Evolutionary conservation across 2,797 vertebrate species (phyloP).

Genomic region (Simalia tracyae): DNA sequence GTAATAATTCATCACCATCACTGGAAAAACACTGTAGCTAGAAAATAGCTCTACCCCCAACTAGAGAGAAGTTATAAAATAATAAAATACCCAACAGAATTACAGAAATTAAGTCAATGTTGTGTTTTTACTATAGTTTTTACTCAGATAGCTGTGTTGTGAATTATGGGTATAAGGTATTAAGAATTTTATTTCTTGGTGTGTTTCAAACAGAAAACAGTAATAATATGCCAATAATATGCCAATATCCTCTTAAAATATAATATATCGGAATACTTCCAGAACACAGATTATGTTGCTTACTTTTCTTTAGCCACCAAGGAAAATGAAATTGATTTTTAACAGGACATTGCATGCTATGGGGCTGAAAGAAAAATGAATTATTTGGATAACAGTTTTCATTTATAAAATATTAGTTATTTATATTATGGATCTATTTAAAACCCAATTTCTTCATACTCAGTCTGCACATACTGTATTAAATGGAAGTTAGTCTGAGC

Average conservation of each 20-base stretch:
- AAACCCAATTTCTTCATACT: not conserved
- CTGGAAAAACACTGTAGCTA: too few species aligned
- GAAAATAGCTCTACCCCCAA: too few species aligned
- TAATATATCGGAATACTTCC: not conserved
- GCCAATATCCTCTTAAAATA: not conserved
- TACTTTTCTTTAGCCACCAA: conserved; percentile 23
- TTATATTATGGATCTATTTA: conserved; percentile 14
- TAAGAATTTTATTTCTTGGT: conserved; percentile 20
- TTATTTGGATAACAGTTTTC: not conserved
- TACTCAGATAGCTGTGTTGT: not conserved
- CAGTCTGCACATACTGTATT: not conserved
- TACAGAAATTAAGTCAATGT: not conserved
- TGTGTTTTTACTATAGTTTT: conserved; percentile 16
- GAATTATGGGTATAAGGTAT: conserved; percentile 25
- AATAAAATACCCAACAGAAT: not conserved
- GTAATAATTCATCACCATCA: too few species aligned
- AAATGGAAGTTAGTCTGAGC: not conserved
- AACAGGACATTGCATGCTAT: not conserved
- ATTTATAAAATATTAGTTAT: conserved; percentile 15
- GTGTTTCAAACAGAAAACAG: not conserved
- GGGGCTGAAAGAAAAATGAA: conserved; percentile 11
- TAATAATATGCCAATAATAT: not conserved
- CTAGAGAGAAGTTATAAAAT: too few species aligned
- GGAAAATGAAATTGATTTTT: conserved; percentile 44
- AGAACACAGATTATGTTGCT: conserved; percentile 28